phyloP scores from a whole-genome alignment of 2,797 vertebrate species.

The Chloroceryle inda region DNA sequence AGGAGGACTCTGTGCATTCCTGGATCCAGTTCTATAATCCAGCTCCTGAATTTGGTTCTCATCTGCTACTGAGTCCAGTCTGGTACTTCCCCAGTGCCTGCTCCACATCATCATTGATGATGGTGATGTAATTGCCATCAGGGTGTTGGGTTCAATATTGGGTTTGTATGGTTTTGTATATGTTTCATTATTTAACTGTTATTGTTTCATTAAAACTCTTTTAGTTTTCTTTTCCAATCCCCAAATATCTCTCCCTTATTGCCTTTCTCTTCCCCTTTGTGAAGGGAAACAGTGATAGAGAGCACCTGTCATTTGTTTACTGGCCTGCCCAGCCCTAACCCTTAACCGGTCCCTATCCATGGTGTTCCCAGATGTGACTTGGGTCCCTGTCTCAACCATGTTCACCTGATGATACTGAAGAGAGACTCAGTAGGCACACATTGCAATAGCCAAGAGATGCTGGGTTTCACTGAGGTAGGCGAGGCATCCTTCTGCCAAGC shows the following conservation, averaged over 20 bases:
- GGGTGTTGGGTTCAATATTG: not conserved
- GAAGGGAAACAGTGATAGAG: not conserved
- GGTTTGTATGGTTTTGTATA: not conserved
- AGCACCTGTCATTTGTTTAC: not conserved
- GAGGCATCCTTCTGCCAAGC: not conserved
- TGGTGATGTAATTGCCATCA: not conserved
- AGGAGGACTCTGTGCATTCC: not conserved
- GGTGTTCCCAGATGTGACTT: not conserved
- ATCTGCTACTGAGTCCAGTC: too few relatives aligned
- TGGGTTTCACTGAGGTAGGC: not conserved
- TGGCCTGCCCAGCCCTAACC: not conserved
- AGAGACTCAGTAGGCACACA: not conserved
- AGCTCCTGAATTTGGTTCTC: too few relatives aligned
- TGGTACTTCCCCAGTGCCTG: too few relatives aligned
- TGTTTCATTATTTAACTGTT: not conserved
- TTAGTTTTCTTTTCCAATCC: not conserved
- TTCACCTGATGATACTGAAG: not conserved
- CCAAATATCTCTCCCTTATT: not conserved
- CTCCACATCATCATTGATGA: not conserved
- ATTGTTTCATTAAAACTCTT: not conserved
- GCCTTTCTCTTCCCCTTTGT: not conserved
- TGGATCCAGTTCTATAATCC: not conserved
- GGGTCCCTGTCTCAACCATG: not conserved
- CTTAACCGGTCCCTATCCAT: not conserved
- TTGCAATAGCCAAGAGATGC: not conserved